Evolutionary conservation across 1,140 invertebrate genomes (phyloP), one percentile per base, ranked within the genome.

Genomic region (Hydropsyche tenuis): DNA sequence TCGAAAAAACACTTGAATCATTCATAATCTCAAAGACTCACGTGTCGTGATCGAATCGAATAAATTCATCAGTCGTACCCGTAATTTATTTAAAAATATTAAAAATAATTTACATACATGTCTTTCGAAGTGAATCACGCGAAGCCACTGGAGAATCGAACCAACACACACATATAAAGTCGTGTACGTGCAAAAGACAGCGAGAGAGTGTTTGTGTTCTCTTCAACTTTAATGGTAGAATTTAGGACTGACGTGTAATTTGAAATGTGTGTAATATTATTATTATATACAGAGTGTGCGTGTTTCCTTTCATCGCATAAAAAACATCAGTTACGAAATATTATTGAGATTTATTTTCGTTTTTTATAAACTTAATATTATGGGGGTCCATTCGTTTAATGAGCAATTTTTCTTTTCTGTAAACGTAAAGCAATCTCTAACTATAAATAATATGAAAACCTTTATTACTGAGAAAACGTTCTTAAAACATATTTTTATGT

Each of bases 221-320:
- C 56, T 60, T 60, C 56, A 60, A 60, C 7, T 60, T 60, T 60
- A 60, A 60, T 60, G 20, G 23, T 60, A 60, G 23, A 60, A 60
- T 60, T 60, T 60, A 60, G 56, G 20, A 60, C 18, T 25, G 48
- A 53, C 20, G 23, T 60, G 23, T 60, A 60, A 60, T 60, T 60
- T 60, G 20, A 60, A 60, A 60, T 27, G 56, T 60, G 56, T 60
- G 22, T 60, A 37, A 37, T 37, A 37, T 37, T 37, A 37, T 37
- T 37, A 60, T 27, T 60, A 60, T 27, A 23, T 60, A 22, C 23
- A 22, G 56, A 20, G 20, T 48, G 30, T 23, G 22, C 42, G 42
- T 65, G 63, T 43, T 63, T n/a, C 5, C 23, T 30, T 63, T 27
- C 27, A 27, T 22, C 60, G 22, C 18, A 25, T 27, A 37, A 63